These are phyloP conservation scores for Lysandra coridon DNA, from an alignment of 2,888 invertebrate genomes.

Conservation along the genomic window DNA sequence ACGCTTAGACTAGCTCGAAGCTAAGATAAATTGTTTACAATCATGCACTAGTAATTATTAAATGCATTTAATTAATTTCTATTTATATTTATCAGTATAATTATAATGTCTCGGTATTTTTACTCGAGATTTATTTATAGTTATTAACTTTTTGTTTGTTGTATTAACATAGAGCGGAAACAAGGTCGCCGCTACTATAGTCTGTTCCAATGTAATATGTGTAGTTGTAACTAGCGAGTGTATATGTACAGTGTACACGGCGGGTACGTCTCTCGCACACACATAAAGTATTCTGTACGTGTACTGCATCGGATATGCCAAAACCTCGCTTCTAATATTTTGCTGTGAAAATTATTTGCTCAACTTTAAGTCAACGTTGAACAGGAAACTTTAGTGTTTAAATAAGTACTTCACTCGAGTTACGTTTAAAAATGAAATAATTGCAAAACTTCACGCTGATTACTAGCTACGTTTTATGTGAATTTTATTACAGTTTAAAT, in stretches of 20 bases:
- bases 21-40: conserved; percentile 23
- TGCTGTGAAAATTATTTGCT: conserved; percentile 27
- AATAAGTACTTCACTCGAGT: conserved; percentile 38
- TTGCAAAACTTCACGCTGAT: conserved; percentile 37
- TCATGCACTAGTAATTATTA: conserved; percentile 3
- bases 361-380: conserved; percentile 25
- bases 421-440: conserved; percentile 39
- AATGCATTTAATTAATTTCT: conserved; percentile 12
- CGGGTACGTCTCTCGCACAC: conserved; percentile 1
- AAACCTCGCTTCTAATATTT: conserved; percentile 28
- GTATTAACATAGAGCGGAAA: conserved; percentile 15
- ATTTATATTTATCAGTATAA: neutral
- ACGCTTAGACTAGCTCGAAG: conserved; percentile 5
- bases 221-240: neutral
- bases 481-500: conserved; percentile 38
- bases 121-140: neutral
- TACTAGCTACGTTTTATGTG: conserved; percentile 36
- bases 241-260: conserved; percentile 1
- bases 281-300: conserved; percentile 24
- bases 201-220: conserved; percentile 7
- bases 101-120: conserved; percentile 9
- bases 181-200: conserved; percentile 17
- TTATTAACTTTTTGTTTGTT: conserved; percentile 10
- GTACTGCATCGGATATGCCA: conserved; percentile 27
- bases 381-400: conserved; percentile 41